Base-by-base conservation (phyloP, 2,888 invertebrate species). In the Pinctada fucata region DNA sequence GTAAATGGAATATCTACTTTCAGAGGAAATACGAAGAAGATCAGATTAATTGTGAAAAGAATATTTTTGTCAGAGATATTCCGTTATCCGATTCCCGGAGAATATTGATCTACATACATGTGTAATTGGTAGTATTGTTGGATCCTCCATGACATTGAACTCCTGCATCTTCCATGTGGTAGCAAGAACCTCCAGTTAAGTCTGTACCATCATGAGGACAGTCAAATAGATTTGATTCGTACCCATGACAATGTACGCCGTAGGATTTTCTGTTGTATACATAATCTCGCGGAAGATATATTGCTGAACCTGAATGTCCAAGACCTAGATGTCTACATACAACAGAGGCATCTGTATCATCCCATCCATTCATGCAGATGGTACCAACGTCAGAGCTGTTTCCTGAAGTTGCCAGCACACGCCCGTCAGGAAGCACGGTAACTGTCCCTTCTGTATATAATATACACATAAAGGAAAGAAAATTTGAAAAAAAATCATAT, bases 261-360 rank as follows among this genome's bases (percentile, higher is more conserved):
- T 47, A 74, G 10, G 49, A 49, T 16, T 45, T 48, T n/a, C 74
- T 64, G 74, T 74, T 74, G 51, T 50, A 74, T n/a, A 45, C 50
- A 65, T 45, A 66, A 52, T 74, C 74, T 31, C 74, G 65, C n/a
- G 74, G 66, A 2, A 67, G 16, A 13, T 8, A 6, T 45, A 51
- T 50, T 16, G 71, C 71, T 16, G n/a, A 45, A 16, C 58, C 52
- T 5, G 68, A 50, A 13, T 45, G 31, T 6, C 50, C 3, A 31
- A 16, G 49, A 49, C 78, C 78, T 13, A 67, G 48, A 49, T 73
- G 68, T 31, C 78, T 51, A 73, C 78, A 78, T 6, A 72, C 6
- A 3, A 78, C 73, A 6, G 16, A 45, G 13, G 78, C 78, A 63
- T 72, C 72, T 8, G 4, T 52, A 31, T 78, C 69, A 49, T 72